Conservation (phyloP, 2,888 invertebrate species). For the Apoda limacodes region DNA sequence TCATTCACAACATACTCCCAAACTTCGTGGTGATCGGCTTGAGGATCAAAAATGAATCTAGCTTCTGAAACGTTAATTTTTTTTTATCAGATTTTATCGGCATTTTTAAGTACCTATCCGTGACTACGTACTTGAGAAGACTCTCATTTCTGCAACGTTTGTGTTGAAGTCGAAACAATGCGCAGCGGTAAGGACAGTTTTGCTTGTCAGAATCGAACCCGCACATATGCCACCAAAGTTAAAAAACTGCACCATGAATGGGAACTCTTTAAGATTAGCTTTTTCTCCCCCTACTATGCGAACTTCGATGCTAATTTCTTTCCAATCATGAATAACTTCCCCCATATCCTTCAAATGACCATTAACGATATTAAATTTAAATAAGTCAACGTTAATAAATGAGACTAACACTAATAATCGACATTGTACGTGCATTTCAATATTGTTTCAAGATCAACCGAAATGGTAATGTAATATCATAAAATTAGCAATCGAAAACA, state of each 20-base stretch:
- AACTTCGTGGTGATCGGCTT: slow-evolving; percentile 20
- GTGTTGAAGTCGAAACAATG: slow-evolving; percentile 32
- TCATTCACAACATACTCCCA: slow-evolving; percentile 27
- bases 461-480: too few species aligned
- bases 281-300: slow-evolving; percentile 25
- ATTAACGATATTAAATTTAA: slow-evolving; percentile 6
- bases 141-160: slow-evolving; percentile 28
- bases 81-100: too few species aligned
- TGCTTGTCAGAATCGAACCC: slow-evolving; percentile 27
- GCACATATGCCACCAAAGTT: slow-evolving; percentile 29
- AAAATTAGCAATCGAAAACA: too few species aligned
- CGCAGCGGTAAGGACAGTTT: slow-evolving; percentile 30
- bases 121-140: slow-evolving; percentile 29
- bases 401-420: too few species aligned
- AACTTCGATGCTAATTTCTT: slow-evolving; percentile 11
- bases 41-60: slow-evolving; percentile 22
- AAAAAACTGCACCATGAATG: slow-evolving; percentile 28
- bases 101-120: too few species aligned
- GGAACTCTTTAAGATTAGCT: slow-evolving; percentile 20
- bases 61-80: slow-evolving; percentile 25
- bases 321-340: slow-evolving; percentile 20
- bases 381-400: too few species aligned
- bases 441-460: too few species aligned
- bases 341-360: slow-evolving; percentile 29
- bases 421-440: too few species aligned